Conservation (phyloP, 2,797 vertebrate genomes). For the Anguilla anguilla region DNA sequence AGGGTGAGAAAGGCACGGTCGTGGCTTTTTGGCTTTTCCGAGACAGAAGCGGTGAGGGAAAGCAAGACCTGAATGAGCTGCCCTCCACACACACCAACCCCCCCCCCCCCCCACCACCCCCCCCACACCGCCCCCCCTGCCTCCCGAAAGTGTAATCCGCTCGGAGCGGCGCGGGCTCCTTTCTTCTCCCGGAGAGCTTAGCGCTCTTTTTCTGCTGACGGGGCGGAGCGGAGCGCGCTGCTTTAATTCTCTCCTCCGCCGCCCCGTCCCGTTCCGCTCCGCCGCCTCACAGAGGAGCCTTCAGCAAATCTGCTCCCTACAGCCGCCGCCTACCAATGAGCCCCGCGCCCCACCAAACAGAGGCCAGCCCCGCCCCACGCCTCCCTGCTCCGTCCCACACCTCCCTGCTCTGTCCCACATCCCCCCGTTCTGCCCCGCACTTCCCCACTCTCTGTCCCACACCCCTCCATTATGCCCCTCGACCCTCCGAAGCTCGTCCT, state of each 20-base stretch:
- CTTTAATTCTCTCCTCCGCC: constrained; percentile 47
- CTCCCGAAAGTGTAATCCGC: constrained; percentile 29
- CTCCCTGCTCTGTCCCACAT: too few relatives aligned
- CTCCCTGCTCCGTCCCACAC: too few relatives aligned
- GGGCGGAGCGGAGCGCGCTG: constrained; percentile 35
- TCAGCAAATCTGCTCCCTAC: constrained; percentile 67
- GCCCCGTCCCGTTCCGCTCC: constrained; percentile 61
- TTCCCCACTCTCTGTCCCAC: neutral
- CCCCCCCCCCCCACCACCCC: neutral
- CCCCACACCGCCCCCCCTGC: too few relatives aligned
- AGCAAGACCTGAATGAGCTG: neutral
- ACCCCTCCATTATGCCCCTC: neutral
- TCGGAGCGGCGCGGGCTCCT: constrained; percentile 21
- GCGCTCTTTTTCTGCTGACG: constrained; percentile 42
- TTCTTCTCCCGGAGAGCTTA: constrained; percentile 37
- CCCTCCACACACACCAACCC: too few relatives aligned
- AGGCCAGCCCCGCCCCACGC: neutral
- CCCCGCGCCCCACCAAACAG: constrained; percentile 26
- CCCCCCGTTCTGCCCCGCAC: neutral
- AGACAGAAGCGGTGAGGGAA: neutral
- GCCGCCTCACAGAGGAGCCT: constrained; percentile 63
- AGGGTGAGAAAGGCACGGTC: neutral
- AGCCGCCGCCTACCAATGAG: constrained; percentile 66
- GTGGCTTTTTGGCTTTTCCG: neutral
- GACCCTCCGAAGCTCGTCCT: too few relatives aligned